Base-by-base conservation (phyloP, 2,797 vertebrate species). In the Acanthurus leucopareius region DNA sequence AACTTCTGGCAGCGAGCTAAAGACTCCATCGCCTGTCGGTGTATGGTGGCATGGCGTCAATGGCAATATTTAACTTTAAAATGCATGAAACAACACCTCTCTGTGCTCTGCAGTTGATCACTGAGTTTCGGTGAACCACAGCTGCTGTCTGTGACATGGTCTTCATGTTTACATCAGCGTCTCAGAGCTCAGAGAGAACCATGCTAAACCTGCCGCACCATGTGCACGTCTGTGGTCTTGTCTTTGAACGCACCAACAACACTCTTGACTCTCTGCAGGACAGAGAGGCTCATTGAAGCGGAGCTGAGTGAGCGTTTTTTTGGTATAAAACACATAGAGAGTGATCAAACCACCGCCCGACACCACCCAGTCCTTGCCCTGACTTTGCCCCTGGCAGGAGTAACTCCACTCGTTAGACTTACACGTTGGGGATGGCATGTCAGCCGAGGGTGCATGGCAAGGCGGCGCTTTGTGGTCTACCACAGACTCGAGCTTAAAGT, bases 401-500 rank as follows among this genome's bases (percentile, higher is more conserved):
- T 19, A 66, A 72, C 19, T 61, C 77, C 83, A 38, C 51, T 80
- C 75, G 74, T 82, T 79, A 73, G 59, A 61, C 77, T 73, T 59
- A 64, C 84, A 75, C 11, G 65, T 53, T 74, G 68, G 59, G 53
- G 77, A 77, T 78, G 88, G 79, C 79, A 77, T 83, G 87, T 89
- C 80, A 85, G 74, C 81, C 73, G 73, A 77, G 68, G 79, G 73
- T 70, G 77, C 70, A 84, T 75, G 77, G 83, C 77, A 82, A 79
- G 69, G 61, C 77, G 66, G 64, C 28, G 38, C 67, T 91, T 85
- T 89, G 89, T 89, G 91, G 89, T 90, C 80, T 77, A 88, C 90
- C 90, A 76, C 90, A 88, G 79, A 84, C 69, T 86, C 61, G 32
- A 45, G 69, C 81, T 70, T 73, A 63, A 72, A 85, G 83, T 82